phyloP scores from a whole-genome alignment of 2,888 invertebrate species.

The Nomada fucata region DNA sequence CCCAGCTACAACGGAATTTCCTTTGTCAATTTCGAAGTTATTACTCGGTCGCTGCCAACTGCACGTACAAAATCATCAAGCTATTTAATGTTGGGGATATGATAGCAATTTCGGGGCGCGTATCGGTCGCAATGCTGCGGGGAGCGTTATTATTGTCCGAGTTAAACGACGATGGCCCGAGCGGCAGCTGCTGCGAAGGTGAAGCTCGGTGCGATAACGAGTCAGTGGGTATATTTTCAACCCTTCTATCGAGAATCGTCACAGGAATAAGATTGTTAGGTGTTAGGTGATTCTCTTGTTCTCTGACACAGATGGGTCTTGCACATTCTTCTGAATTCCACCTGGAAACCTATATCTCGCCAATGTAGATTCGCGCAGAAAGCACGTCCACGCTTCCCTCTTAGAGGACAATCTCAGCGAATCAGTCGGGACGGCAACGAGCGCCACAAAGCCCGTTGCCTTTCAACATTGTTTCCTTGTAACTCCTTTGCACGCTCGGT shows the following conservation, averaged over 20 bases:
- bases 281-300: neutral
- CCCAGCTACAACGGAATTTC: slow-evolving; percentile 25
- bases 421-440: slow-evolving; percentile 3
- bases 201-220: neutral
- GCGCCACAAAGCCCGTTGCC: slow-evolving; percentile 16
- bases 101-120: neutral
- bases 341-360: neutral
- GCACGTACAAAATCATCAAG: slow-evolving; percentile 2
- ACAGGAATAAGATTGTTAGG: neutral
- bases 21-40: slow-evolving; percentile 48
- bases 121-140: neutral
- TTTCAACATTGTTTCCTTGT: slow-evolving; percentile 5
- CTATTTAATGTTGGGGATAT: neutral
- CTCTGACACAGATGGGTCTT: neutral
- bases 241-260: neutral
- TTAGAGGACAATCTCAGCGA: slow-evolving; percentile 3
- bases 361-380: neutral
- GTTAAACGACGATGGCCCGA: neutral
- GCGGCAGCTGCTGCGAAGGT: neutral
- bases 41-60: slow-evolving; percentile 22
- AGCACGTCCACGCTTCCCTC: neutral
- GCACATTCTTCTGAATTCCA: neutral
- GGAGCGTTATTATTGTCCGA: neutral
- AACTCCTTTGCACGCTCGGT: slow-evolving; percentile 41
- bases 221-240: neutral